Evolutionary conservation across 2,113 vertebrate genomes (phyloP), one percentile per base, ranked within the genome.

Genomic region (Sigmodon hispidus): DNA sequence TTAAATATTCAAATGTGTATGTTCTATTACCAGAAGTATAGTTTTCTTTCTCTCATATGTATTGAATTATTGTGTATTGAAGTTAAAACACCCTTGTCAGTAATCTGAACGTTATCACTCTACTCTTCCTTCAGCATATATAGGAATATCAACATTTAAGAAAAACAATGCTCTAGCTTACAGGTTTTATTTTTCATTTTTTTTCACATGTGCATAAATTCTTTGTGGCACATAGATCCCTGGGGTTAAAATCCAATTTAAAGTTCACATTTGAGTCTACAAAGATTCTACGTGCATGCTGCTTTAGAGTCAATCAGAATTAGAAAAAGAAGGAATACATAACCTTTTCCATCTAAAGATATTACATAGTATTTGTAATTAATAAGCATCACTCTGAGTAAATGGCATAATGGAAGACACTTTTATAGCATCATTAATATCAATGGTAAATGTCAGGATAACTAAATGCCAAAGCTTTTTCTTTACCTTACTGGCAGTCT

Each of bases 401-500:
- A 98, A 98, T 98, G 93, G 7, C 96, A 98, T 90, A 72, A 52
- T 52, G 76, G 92, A 93, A 94, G 85, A 96, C 89, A 94, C 43
- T 94, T 98, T 98, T 97, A 98, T 75, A 91, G 45, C 77, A 83
- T 83, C 96, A 94, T 97, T 98, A 98, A 97, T 98, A 97, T 57
- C 89, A 94, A 89, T 92, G 79, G 86, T 97, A 98, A 98, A 98
- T 92, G 83, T 97, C 97, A 97, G 97, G 97, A 59, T 95, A 95
- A 31, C 65, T 94, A 98, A 98, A 98, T 98, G 97, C 97, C 98
- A 98, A 90, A 93, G 11, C 61, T 85, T 98, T 98, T 97, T 94
- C 93, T 97, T 97, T 91, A 92, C 86, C 3, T 98, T 97, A 96
- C 29, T 98, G 80, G 59, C 16, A 88, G 65, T 92, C 77, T 69